Conservation (phyloP, 2,888 invertebrate genomes). For the Rhimphoctona megacephalus region DNA sequence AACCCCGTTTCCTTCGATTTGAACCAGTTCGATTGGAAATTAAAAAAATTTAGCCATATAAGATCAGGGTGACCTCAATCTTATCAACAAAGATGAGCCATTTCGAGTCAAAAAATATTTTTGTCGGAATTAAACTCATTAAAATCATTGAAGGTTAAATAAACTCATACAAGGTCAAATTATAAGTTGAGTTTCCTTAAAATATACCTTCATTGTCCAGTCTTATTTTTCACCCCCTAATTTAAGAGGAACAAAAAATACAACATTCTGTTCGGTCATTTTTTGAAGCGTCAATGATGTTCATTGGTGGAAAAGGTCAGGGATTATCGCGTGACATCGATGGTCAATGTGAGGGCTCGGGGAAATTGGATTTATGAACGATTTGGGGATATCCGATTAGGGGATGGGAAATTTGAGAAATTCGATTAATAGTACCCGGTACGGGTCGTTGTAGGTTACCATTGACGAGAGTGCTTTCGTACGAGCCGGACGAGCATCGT, state of each 20-base stretch:
- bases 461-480: slow-evolving; percentile 86
- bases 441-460: slow-evolving; percentile 87
- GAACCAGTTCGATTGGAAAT: not conserved
- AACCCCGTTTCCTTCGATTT: not conserved
- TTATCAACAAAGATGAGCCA: not conserved
- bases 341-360: not conserved
- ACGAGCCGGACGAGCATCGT: slow-evolving; percentile 89
- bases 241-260: not conserved
- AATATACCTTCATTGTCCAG: not conserved
- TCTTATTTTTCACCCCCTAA: not conserved
- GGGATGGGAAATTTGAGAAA: slow-evolving; percentile 21
- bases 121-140: not conserved
- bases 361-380: slow-evolving; percentile 41
- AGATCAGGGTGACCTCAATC: not conserved
- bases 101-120: not conserved
- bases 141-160: not conserved
- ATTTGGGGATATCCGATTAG: slow-evolving; percentile 26
- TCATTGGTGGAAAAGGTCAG: slow-evolving; percentile 8
- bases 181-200: not conserved
- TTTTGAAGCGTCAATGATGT: not conserved
- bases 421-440: slow-evolving; percentile 47
- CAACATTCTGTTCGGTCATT: not conserved
- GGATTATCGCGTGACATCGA: not conserved
- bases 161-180: not conserved
- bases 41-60: not conserved